Conservation (phyloP, 2,113 vertebrate species). For the Nothoprocta pentlandii region DNA sequence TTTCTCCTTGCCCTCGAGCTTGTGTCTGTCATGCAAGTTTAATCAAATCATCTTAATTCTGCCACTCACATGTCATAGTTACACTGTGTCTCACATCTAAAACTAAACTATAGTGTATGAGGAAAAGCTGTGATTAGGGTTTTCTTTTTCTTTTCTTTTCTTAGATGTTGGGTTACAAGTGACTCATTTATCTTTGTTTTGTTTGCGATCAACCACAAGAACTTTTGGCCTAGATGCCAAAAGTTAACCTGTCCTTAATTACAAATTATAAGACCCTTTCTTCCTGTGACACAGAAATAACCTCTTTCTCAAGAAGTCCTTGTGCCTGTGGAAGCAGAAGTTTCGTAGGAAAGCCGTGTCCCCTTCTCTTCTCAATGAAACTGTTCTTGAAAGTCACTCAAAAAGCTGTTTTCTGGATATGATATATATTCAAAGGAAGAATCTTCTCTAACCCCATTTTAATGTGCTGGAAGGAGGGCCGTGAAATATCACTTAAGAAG, state of each 20-base stretch:
- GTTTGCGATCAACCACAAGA: background rate
- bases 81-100: background rate
- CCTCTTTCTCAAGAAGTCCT: background rate
- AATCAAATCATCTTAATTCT: background rate
- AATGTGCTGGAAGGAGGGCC: background rate
- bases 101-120: accelerated
- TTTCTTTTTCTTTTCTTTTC: background rate
- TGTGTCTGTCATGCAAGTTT: background rate
- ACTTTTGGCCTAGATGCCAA: background rate
- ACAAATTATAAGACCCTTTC: background rate
- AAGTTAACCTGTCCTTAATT: background rate
- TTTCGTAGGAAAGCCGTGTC: background rate
- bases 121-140: background rate
- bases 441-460: background rate
- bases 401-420: background rate
- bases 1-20: background rate
- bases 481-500: background rate
- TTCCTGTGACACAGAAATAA: conserved; percentile 18
- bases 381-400: background rate
- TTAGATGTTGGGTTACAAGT: background rate
- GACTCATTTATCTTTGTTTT: conserved; percentile 7
- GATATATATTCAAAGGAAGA: background rate
- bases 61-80: background rate
- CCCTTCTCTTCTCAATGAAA: background rate
- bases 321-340: background rate